phyloP scores from a whole-genome alignment of 2,797 vertebrate genomes.

The Sebastes taczanowskii region DNA sequence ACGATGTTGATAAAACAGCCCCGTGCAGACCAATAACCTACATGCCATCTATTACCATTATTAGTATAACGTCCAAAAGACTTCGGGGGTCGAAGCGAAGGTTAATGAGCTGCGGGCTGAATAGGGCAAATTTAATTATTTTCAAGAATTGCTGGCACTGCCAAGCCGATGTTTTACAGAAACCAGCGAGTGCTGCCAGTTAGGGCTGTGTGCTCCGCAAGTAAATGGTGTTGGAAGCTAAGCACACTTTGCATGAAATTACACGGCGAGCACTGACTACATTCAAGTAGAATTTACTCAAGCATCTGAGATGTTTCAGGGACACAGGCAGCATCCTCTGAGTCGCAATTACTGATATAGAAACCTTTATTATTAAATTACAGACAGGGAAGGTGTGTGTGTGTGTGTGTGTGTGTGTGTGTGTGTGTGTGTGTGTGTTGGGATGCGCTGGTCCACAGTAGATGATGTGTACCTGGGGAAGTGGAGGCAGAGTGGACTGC shows the following conservation, averaged over 20 bases:
- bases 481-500: constrained; percentile 32
- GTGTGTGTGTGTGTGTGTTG: neutral
- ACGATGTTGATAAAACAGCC: constrained; percentile 1
- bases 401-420: neutral
- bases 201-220: constrained; percentile 33
- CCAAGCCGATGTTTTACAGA: constrained; percentile 31
- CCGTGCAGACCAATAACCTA: constrained; percentile 15
- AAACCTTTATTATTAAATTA: constrained; percentile 30
- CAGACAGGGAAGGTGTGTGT: neutral
- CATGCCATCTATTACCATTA: constrained; percentile 21
- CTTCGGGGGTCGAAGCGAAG: constrained; percentile 32
- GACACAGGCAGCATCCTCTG: constrained; percentile 20
- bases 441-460: constrained; percentile 3
- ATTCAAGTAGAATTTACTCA: constrained; percentile 39
- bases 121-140: constrained; percentile 43
- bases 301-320: constrained; percentile 33
- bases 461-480: constrained; percentile 33
- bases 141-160: constrained; percentile 24
- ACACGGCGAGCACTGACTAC: constrained; percentile 3
- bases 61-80: constrained; percentile 18
- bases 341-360: constrained; percentile 39
- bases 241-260: constrained; percentile 38
- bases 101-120: constrained; percentile 41
- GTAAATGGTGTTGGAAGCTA: constrained; percentile 32
- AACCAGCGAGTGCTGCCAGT: constrained; percentile 29